Evolutionary conservation across 2,797 vertebrate genomes (phyloP).

Genomic region (Liasis olivaceus): DNA sequence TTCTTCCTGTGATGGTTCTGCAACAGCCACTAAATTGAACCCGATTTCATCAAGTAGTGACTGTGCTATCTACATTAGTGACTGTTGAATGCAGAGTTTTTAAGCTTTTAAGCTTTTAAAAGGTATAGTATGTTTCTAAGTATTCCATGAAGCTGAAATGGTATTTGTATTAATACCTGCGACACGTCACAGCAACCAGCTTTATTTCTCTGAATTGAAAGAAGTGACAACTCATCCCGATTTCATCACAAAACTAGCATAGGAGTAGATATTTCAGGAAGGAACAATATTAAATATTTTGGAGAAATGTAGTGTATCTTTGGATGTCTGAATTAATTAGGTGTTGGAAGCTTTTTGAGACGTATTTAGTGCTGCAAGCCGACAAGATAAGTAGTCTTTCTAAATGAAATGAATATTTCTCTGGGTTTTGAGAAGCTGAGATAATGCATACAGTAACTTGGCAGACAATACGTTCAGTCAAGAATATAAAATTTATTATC

Average conservation of each 20-base stretch:
- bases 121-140: neutral
- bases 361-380: constrained; percentile 11
- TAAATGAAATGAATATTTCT: constrained; percentile 34
- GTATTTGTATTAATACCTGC: neutral
- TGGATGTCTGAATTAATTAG: constrained; percentile 41
- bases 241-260: constrained; percentile 2
- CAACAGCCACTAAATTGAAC: neutral
- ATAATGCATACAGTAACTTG: neutral
- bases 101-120: neutral
- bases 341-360: constrained; percentile 29
- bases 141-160: neutral
- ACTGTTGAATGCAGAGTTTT: neutral
- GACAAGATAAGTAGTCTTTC: constrained; percentile 1
- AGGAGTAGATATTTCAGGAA: neutral
- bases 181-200: neutral
- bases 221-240: neutral
- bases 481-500: neutral
- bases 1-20: neutral
- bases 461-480: neutral
- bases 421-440: neutral
- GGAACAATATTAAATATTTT: constrained; percentile 34
- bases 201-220: neutral
- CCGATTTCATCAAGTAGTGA: neutral
- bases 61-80: neutral
- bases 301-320: constrained; percentile 1